Conservation (phyloP, 2,888 invertebrate genomes). For the Lasioglossum leucozonium region DNA sequence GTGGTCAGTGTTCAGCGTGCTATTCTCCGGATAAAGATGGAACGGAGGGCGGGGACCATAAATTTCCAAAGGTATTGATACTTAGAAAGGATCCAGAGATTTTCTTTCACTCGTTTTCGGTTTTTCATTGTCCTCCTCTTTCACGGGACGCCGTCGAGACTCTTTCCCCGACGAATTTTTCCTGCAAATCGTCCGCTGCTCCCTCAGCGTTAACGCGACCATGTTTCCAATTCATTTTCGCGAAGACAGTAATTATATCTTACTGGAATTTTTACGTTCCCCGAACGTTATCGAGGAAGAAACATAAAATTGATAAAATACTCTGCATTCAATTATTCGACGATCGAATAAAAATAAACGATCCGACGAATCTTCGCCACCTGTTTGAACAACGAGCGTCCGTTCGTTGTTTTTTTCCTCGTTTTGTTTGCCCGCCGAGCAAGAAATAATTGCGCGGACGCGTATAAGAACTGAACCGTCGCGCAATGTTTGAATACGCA, state of each 20-base stretch:
- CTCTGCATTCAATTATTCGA: no score
- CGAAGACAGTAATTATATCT: not conserved
- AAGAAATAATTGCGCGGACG: not conserved
- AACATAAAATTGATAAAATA: no score
- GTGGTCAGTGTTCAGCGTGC: constrained; percentile 14
- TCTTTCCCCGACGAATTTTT: not conserved
- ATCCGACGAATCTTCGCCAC: not conserved
- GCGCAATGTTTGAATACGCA: not conserved
- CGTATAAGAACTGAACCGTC: not conserved
- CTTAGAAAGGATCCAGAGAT: constrained; percentile 26
- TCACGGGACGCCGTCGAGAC: not conserved
- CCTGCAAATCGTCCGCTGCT: no score
- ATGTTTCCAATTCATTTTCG: constrained; percentile 13
- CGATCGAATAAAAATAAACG: not conserved
- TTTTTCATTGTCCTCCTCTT: constrained; percentile 27
- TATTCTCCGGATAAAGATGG: not conserved
- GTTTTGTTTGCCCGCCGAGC: no score
- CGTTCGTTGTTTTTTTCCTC: no score
- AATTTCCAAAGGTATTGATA: constrained; percentile 49
- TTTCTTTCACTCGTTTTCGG: constrained; percentile 28
- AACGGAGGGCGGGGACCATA: constrained; percentile 48
- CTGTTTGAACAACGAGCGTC: not conserved
- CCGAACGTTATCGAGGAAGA: no score
- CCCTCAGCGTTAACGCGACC: constrained; percentile 1
- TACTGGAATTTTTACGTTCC: no score